Percentiles rank a stretch among this genome's conserved stretches.
Conservation (phyloP, 1,140 invertebrate genomes). For the Trichoplusia ni region DNA sequence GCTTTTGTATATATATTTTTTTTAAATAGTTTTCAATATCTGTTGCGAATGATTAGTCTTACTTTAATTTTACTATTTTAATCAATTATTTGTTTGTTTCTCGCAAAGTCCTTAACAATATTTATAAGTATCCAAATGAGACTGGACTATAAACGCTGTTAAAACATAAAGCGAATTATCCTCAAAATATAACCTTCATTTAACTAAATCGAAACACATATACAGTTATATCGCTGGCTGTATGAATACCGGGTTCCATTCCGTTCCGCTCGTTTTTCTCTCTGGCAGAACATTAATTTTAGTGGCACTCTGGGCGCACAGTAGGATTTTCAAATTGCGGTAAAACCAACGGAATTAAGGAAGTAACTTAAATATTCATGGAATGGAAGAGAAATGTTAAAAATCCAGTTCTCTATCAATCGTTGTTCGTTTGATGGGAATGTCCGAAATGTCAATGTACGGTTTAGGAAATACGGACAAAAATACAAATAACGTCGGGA, state of each 20-base stretch:
- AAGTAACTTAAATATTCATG: constrained; percentile 49
- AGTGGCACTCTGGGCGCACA: constrained; percentile 69
- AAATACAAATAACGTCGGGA: no score
- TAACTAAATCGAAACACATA: constrained; percentile 62
- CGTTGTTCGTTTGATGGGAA: neutral
- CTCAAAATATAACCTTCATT: constrained; percentile 63
- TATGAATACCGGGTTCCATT: constrained; percentile 47
- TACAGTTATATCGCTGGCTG: constrained; percentile 29
- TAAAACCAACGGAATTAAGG: constrained; percentile 65
- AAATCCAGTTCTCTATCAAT: neutral
- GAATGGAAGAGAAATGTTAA: neutral
- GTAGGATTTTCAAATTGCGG: constrained; percentile 72
- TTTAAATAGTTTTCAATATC: no score
- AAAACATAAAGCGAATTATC: constrained; percentile 16
- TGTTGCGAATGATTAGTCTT: no score
- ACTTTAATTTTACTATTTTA: no score
- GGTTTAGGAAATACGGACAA: no score
- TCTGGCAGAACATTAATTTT: constrained; percentile 79
- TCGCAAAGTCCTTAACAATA: no score
- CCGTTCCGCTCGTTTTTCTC: constrained; percentile 76
- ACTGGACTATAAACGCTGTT: neutral
- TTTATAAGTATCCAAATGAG: neutral
- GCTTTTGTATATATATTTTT: no score
- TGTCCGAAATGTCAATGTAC: neutral
- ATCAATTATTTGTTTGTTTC: no score